Evolutionary conservation across 2,888 invertebrate genomes (phyloP).

Genomic region (Kryphioiulus occultus): DNA sequence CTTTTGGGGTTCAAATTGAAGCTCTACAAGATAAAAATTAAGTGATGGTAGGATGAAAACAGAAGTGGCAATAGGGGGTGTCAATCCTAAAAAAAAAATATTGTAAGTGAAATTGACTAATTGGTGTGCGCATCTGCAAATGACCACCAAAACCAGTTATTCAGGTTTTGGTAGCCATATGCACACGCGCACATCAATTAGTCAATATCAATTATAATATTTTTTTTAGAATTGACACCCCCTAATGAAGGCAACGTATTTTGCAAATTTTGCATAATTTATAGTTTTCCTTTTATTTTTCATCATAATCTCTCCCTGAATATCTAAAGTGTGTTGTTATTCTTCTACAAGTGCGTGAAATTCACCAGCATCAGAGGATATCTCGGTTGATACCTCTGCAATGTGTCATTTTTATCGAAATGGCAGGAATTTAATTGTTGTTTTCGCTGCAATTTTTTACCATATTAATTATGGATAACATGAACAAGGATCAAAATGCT

Average conservation of each 20-base stretch:
- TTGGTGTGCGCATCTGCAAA: too few species aligned
- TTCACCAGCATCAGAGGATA: not conserved
- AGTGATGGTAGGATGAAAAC: conserved; percentile 51
- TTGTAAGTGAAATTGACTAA: too few species aligned
- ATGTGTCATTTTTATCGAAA: not conserved
- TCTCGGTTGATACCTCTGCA: not conserved
- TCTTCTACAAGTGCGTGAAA: not conserved
- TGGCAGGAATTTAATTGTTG: not conserved
- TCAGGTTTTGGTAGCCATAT: too few species aligned
- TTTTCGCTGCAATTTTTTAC: not conserved
- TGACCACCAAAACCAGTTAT: too few species aligned
- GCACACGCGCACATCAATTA: too few species aligned
- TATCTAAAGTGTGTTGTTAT: not conserved
- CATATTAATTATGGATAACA: not conserved
- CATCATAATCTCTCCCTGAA: not conserved
- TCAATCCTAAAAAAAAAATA: too few species aligned
- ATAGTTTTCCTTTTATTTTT: not conserved
- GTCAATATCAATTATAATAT: too few species aligned
- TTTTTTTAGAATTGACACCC: too few species aligned
- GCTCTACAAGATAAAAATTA: conserved; percentile 88
- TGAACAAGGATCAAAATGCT: not conserved
- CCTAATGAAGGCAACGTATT: not conserved
- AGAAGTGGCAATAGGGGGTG: too few species aligned
- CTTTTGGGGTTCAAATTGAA: conserved; percentile 96
- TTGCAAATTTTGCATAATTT: not conserved